Evolutionary conservation across 2,113 vertebrate genomes (phyloP).

Genomic region (Passer domesticus): DNA sequence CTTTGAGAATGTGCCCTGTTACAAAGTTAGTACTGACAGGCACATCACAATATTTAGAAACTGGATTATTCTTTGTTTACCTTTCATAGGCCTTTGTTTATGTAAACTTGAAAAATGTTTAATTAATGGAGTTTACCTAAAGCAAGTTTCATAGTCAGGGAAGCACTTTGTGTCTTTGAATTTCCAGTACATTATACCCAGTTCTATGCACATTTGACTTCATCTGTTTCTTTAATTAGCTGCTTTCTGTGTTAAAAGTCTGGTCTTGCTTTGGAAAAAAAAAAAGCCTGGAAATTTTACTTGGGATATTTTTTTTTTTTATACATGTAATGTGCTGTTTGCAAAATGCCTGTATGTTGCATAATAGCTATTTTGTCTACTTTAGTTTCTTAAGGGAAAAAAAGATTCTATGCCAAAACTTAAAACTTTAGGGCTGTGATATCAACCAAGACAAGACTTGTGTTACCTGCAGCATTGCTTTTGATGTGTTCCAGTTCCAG

Average conservation of each 20-base stretch:
- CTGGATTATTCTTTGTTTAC: not conserved
- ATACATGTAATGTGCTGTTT: not conserved
- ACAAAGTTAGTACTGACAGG: not conserved
- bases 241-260: not conserved
- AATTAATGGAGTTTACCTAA: not conserved
- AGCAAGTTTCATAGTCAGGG: not conserved
- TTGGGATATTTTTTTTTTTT: not conserved
- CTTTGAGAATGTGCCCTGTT: not conserved
- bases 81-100: not conserved
- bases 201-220: not conserved
- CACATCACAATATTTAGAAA: not conserved
- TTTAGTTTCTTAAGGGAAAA: not conserved
- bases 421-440: not conserved
- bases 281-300: not conserved
- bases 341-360: not conserved
- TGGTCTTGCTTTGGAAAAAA: not conserved
- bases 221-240: not conserved
- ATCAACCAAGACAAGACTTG: not conserved
- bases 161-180: not conserved
- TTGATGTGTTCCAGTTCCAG: not conserved
- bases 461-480: not conserved
- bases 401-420: not conserved
- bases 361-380: not conserved
- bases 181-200: not conserved
- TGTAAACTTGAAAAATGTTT: not conserved